Base-by-base conservation (phyloP, 2,797 vertebrate genomes). In the Lacerta viridis region DNA sequence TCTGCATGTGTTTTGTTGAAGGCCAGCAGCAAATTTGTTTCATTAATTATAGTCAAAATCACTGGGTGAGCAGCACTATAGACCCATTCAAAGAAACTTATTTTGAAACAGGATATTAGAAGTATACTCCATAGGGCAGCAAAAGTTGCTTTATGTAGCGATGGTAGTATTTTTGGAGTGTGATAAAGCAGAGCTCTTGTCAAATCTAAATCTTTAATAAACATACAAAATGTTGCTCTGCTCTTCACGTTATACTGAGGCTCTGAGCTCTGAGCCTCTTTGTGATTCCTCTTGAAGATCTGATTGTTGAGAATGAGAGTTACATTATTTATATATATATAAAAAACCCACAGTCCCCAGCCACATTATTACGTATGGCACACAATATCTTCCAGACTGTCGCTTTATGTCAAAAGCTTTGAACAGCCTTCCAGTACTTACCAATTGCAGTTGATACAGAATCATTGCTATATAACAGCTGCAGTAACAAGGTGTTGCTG, bases 361-460 rank as follows among this genome's bases (percentile, higher is more conserved):
- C 97, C 95, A 92, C 95, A 97, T 98, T 98, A 98, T 98, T 98
- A 96, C 96, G 93, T 94, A 94, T 85, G 23, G 92, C 93, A 64
- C 96, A 90, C 93, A 97, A 96, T 97, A 96, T 96, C 96, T 97
- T 97, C 96, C 86, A 93, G 96, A 96, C 97, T 97, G 97, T 94
- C 91, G 94, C 93, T 96, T 96, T 96, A 97, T 96, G 92, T 94
- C 95, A 94, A 96, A 96, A 96, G 96, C 97, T 97, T 97, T 98
- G 98, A 98, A 98, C 98, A 98, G 98, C 96, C 96, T 95, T 95
- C 80, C 95, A 93, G 91, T 95, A 93, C 94, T 95, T 96, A 97
- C 96, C 97, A 95, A 97, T 97, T 97, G 97, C 98, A 98, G 98
- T 98, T 98, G 98, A 99, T 98, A 98, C 98, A 97, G 97, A 97